Percentiles rank a stretch among this genome's conserved stretches.
Conservation (phyloP, 2,113 vertebrate species). For the Otis tarda region DNA sequence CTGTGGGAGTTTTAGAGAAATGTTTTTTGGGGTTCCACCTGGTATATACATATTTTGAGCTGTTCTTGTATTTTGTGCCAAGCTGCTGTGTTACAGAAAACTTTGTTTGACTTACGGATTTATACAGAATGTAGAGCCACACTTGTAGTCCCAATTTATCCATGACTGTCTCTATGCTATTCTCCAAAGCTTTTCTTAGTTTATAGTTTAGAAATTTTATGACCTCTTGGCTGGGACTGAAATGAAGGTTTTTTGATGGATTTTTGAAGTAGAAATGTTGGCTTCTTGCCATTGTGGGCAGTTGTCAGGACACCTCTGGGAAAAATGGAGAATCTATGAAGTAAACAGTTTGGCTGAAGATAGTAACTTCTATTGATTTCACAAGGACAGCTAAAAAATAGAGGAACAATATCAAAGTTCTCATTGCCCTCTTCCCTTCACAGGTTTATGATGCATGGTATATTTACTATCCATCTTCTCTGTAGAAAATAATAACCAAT, state of each 20-base stretch:
- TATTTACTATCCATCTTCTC: background rate
- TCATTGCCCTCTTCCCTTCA: slow-evolving; percentile 11
- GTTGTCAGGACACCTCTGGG: slow-evolving; percentile 13
- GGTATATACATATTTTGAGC: background rate
- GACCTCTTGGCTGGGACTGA: background rate
- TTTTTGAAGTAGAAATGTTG: background rate
- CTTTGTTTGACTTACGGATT: background rate
- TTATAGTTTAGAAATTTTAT: slow-evolving; percentile 14
- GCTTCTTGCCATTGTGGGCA: background rate
- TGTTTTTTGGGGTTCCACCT: background rate
- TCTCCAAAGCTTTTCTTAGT: slow-evolving; percentile 9
- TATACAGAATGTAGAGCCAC: background rate
- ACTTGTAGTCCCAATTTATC: background rate
- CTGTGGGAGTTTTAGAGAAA: background rate
- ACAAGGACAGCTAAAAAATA: background rate
- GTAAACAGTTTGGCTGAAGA: slow-evolving; percentile 21
- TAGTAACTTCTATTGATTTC: slow-evolving; percentile 37
- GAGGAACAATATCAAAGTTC: slow-evolving; percentile 15
- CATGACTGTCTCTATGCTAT: background rate
- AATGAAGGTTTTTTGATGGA: background rate
- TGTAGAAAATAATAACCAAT: slow-evolving; percentile 23
- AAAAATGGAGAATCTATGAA: slow-evolving; percentile 11
- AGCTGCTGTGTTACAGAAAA: background rate
- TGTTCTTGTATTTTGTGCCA: background rate
- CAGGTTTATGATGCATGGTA: slow-evolving; percentile 26